These are phyloP conservation scores for Apamea monoglypha DNA, from an alignment of 2,888 invertebrate genomes.

Conservation along the genomic window DNA sequence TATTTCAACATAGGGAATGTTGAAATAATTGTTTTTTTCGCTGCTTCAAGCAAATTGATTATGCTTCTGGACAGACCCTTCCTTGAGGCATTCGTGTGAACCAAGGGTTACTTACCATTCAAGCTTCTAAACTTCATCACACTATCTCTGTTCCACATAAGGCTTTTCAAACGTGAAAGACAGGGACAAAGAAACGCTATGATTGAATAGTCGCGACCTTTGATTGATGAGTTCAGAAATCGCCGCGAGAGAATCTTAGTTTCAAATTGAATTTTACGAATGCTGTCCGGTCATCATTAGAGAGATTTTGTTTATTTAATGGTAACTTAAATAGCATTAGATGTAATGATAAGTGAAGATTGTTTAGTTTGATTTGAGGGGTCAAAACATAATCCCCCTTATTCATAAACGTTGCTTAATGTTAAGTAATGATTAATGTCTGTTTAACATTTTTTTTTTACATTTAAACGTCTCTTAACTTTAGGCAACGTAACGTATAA, in stretches of 20 bases:
- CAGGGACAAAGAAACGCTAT: conserved; percentile 54
- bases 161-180: conserved; percentile 30
- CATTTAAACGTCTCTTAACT: background rate
- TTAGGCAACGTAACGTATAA: background rate
- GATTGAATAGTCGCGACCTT: conserved; percentile 69
- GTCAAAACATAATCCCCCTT: background rate
- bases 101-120: conserved; percentile 64
- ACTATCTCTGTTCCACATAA: conserved; percentile 50
- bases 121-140: conserved; percentile 45
- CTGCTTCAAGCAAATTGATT: conserved; percentile 76
- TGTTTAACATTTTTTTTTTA: background rate
- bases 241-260: conserved; percentile 73
- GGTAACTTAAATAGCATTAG: conserved; percentile 62
- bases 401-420: background rate
- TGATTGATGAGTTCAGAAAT: conserved; percentile 81
- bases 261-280: conserved; percentile 78
- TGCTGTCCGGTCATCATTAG: conserved; percentile 73
- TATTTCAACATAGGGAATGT: conserved; percentile 61
- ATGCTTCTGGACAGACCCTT: conserved; percentile 73
- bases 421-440: background rate
- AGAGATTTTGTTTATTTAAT: conserved; percentile 76
- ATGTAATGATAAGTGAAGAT: conserved; percentile 28
- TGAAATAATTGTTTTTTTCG: too few relatives aligned
- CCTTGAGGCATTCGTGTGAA: conserved; percentile 77
- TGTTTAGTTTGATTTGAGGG: background rate